Percentiles rank a stretch among this genome's conserved stretches.
phyloP scores from a whole-genome alignment of 1,140 invertebrate genomes.

The Saccostrea echinata region DNA sequence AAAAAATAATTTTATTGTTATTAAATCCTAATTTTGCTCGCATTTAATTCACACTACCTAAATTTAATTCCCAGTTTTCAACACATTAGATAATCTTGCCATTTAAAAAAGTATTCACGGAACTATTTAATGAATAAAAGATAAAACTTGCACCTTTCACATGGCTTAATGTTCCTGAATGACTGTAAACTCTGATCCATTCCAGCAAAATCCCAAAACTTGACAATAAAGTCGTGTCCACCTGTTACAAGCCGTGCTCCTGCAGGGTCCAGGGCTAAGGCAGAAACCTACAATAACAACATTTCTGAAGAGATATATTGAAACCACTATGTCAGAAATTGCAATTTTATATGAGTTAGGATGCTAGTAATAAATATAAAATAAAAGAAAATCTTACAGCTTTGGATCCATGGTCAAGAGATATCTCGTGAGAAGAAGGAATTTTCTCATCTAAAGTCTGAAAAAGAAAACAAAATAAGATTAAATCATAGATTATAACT shows the following conservation, averaged over 20 bases:
- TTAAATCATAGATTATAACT: background rate
- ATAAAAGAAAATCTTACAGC: conserved; percentile 82
- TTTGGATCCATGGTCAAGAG: conserved; percentile 91
- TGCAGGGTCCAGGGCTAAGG: conserved; percentile 92
- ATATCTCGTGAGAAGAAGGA: conserved; percentile 90
- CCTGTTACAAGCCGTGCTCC: conserved; percentile 94
- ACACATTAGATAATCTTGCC: too few relatives aligned
- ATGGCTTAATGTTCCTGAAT: conserved; percentile 94
- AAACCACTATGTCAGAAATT: background rate
- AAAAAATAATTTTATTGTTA: conserved; percentile 54
- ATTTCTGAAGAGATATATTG: background rate
- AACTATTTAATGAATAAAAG: too few relatives aligned
- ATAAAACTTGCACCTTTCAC: conserved; percentile 85
- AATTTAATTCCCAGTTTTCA: too few relatives aligned
- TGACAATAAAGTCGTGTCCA: conserved; percentile 94
- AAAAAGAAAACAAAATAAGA: conserved; percentile 72
- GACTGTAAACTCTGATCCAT: conserved; percentile 95
- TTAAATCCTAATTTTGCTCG: background rate
- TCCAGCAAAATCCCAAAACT: conserved; percentile 98
- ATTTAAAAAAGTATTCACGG: too few relatives aligned
- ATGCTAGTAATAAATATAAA: background rate
- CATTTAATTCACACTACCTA: too few relatives aligned
- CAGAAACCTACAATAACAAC: conserved; percentile 81
- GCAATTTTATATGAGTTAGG: background rate
- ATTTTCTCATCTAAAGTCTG: conserved; percentile 83